Evolutionary conservation across 2,888 invertebrate species (phyloP).

Genomic region (Volucella inanis): DNA sequence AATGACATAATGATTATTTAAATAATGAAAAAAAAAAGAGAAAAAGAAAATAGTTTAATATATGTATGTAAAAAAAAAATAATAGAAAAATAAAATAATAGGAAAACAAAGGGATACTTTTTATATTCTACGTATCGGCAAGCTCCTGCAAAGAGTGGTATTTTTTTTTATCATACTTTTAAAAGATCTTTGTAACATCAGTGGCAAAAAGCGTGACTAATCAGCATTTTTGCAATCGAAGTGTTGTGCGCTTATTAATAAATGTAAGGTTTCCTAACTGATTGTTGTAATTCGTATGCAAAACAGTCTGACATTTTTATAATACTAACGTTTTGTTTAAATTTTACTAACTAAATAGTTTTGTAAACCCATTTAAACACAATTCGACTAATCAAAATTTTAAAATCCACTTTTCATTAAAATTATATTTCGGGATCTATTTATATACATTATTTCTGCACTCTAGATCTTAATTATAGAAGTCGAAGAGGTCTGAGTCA

Average conservation of each 20-base stretch:
- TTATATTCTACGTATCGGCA: not conserved
- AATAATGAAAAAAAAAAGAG: conserved; percentile 64
- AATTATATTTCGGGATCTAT: no score
- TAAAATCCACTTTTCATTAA: no score
- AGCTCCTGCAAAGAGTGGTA: not conserved
- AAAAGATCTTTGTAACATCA: not conserved
- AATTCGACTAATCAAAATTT: no score
- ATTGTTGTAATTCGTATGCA: not conserved
- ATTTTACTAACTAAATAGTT: no score
- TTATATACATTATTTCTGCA: no score
- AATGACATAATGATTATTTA: conserved; percentile 53
- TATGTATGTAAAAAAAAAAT: conserved; percentile 40
- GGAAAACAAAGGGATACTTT: conserved; percentile 21
- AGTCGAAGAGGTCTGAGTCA: no score
- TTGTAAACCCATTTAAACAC: no score
- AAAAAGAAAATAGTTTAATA: conserved; percentile 66
- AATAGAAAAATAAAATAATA: conserved; percentile 27
- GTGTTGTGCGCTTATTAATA: not conserved
- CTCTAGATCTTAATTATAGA: no score
- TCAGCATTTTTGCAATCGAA: not conserved
- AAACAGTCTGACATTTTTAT: no score
- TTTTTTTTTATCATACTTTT: no score
- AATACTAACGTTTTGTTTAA: no score
- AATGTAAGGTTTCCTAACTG: not conserved
- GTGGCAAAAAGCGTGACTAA: not conserved